phyloP scores from a whole-genome alignment of 2,888 invertebrate species.

The Heteropelma amictum region DNA sequence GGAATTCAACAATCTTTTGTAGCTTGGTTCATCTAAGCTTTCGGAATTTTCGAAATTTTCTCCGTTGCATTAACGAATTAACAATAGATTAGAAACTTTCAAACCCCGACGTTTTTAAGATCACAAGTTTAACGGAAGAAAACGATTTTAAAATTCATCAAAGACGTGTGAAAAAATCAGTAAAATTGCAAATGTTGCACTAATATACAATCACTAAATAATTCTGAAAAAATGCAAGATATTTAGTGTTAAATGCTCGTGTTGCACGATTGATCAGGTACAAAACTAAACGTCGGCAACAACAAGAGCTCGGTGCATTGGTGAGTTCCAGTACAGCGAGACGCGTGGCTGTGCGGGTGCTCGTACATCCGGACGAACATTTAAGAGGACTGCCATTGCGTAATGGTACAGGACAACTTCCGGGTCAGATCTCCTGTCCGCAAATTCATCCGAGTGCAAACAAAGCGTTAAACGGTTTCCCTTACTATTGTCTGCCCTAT shows the following conservation, averaged over 20 bases:
- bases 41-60: too few relatives aligned
- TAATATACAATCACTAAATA: too few relatives aligned
- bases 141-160: too few relatives aligned
- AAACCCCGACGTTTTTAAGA: too few relatives aligned
- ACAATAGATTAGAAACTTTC: too few relatives aligned
- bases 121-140: too few relatives aligned
- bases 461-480: constrained; percentile 72
- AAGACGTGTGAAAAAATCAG: too few relatives aligned
- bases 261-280: constrained; percentile 80
- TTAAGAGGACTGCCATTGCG: constrained; percentile 72
- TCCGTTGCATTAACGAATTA: too few relatives aligned
- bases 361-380: constrained; percentile 81
- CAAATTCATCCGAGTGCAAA: constrained; percentile 71
- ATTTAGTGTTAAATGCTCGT: neutral
- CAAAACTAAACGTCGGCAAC: constrained; percentile 95
- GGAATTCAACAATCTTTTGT: too few relatives aligned
- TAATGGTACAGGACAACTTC: constrained; percentile 68
- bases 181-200: too few relatives aligned
- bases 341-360: constrained; percentile 94
- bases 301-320: constrained; percentile 87
- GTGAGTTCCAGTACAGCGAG: constrained; percentile 83
- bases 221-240: neutral
- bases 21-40: too few relatives aligned
- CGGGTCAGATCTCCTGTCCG: constrained; percentile 70
- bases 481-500: constrained; percentile 75